Conservation (phyloP, 1,140 invertebrate species). For the Drosophila aff. region DNA sequence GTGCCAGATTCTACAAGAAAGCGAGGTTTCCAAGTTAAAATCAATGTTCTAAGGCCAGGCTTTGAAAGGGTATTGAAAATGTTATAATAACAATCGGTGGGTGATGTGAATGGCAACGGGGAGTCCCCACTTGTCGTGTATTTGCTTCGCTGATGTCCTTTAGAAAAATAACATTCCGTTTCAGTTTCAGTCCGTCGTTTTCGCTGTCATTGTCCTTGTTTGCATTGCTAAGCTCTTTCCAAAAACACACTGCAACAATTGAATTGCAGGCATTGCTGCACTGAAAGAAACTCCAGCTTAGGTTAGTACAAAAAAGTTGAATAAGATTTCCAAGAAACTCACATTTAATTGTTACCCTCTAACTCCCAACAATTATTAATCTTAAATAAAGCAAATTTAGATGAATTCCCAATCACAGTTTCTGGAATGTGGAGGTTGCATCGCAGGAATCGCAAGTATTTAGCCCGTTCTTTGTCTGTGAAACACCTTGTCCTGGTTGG, state of each 20-base stretch:
- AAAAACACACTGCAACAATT: slow-evolving; percentile 32
- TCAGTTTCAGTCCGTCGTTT: slow-evolving; percentile 26
- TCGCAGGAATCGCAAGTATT: background rate
- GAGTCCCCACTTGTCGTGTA: slow-evolving; percentile 32
- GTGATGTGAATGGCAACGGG: background rate
- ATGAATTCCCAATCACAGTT: background rate
- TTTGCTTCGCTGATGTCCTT: slow-evolving; percentile 64
- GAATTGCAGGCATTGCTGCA: slow-evolving; percentile 5
- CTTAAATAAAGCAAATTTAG: background rate
- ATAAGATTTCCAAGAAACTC: background rate
- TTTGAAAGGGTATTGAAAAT: slow-evolving; percentile 22
- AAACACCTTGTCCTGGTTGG: slow-evolving; percentile 36
- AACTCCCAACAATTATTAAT: too few species aligned
- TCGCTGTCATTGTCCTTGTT: slow-evolving; percentile 38
- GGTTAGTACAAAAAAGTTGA: background rate
- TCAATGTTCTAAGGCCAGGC: background rate
- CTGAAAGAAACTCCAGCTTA: background rate
- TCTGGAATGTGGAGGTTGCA: background rate
- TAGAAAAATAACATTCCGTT: slow-evolving; percentile 57
- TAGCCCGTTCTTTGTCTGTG: slow-evolving; percentile 2
- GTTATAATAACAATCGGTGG: slow-evolving; percentile 45
- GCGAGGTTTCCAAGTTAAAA: accelerated
- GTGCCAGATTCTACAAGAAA: background rate
- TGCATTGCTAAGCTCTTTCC: slow-evolving; percentile 40
- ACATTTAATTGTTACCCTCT: background rate